Percentiles rank a stretch among this genome's conserved stretches.
phyloP scores from a whole-genome alignment of 2,797 vertebrate genomes.

The Eupleurogrammus muticus region DNA sequence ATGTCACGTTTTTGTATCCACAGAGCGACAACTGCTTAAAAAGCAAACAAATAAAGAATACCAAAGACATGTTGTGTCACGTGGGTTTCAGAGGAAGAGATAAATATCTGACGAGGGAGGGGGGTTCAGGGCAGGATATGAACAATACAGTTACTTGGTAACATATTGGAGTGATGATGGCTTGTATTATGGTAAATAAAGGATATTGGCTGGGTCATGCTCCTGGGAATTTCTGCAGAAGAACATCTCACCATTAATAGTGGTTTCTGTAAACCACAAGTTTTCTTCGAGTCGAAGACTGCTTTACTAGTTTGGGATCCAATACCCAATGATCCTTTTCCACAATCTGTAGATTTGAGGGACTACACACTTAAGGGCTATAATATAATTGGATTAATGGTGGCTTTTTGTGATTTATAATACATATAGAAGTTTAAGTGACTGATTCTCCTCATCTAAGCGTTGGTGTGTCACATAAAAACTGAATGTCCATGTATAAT shows the following conservation, averaged over 20 bases:
- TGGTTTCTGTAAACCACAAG: no score
- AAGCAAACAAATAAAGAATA: neutral
- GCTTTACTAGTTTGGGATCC: neutral
- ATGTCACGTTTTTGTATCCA: neutral
- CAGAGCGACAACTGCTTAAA: neutral
- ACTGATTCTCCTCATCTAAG: neutral
- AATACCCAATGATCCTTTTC: neutral
- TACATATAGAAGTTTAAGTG: neutral
- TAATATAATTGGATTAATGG: neutral
- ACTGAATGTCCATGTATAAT: neutral
- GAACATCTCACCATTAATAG: neutral
- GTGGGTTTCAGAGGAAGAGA: neutral
- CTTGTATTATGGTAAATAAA: neutral
- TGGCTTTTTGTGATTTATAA: neutral
- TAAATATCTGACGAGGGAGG: neutral
- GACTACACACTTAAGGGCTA: neutral
- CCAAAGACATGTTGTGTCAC: neutral
- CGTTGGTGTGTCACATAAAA: neutral
- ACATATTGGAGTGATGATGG: neutral
- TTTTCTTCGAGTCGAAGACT: neutral
- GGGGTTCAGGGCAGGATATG: neutral
- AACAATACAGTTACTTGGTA: neutral
- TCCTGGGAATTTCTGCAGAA: neutral
- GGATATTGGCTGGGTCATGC: neutral
- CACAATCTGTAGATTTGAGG: neutral